Conservation (phyloP, 2,797 vertebrate species). For the Tauraco hartlaubi region DNA sequence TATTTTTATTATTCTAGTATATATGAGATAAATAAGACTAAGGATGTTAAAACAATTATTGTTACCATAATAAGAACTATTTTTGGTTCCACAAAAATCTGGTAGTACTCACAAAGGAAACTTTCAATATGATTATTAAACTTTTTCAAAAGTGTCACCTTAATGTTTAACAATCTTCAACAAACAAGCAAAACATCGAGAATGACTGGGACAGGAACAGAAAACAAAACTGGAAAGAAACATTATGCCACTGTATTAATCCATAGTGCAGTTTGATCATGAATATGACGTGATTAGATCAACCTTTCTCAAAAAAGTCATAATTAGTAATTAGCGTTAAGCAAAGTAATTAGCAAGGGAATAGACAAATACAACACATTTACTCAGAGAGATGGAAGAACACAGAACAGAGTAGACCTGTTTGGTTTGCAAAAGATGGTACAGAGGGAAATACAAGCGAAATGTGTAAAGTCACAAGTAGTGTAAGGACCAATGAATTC, state of each 20-base stretch:
- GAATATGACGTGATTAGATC: background rate
- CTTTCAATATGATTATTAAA: background rate
- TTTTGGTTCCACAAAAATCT: background rate
- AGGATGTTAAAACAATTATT: background rate
- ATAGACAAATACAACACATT: background rate
- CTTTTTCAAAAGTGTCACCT: background rate
- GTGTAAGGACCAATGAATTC: background rate
- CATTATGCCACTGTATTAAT: background rate
- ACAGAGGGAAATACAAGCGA: background rate
- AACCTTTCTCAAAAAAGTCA: background rate
- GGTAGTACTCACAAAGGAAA: background rate
- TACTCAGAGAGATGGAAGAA: background rate
- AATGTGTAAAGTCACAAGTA: background rate
- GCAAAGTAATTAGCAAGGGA: background rate
- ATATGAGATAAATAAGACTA: background rate
- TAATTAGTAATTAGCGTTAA: background rate
- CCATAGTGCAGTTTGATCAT: background rate
- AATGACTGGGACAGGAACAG: background rate
- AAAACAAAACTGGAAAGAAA: background rate
- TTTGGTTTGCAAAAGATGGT: background rate
- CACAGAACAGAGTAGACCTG: background rate
- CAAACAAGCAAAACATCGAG: background rate
- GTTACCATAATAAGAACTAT: background rate
- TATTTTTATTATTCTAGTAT: background rate
- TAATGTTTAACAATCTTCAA: background rate